Base-by-base conservation (phyloP, 2,797 vertebrate species). In the Coreius guichenoti region DNA sequence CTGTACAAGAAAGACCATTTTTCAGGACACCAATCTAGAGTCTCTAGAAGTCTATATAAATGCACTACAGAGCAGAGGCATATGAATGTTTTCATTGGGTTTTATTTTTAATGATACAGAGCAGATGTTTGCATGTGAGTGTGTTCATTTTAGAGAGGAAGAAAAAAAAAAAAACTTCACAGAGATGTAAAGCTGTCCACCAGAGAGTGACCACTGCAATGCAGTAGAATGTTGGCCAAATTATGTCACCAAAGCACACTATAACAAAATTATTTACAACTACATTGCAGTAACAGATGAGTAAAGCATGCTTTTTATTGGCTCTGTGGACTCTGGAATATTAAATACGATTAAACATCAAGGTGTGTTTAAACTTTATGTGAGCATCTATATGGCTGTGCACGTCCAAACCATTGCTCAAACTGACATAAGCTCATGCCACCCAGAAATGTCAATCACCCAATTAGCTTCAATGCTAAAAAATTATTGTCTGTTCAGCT, bases 51-150 rank as follows among this genome's bases (percentile, higher is more conserved):
- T 78, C 73, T 56, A 85, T 87, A 77, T 90, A 91, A 91, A 89
- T 93, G 91, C 92, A 33, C 47, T 91, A 88, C 91, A 92, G 90
- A 86, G 86, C 83, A 0, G 80, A 90, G 84, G 86, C 90, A 87
- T 91, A 87, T 87, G 87, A 91, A 91, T 92, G 90, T 89, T 93
- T 93, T 92, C 88, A 90, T 87, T 91, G 87, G 81, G 83, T 89
- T 90, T 91, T 91, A 86, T 84, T 81, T 94, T 89, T 94, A 92
- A 92, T 90, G 91, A 93, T 90, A 90, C 78, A 88, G 89, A 92
- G 91, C 93, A 94, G 92, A 94, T 94, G 68, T 82, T 78, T 65
- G 76, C 65, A 70, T 87, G 78, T 56, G 70, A 81, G 85, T 80
- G 77, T 81, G 76, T 56, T 51, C 61, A 39, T 72, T 73, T 84